Conservation (phyloP, 1,140 invertebrate species). For the Aphidius ervi region DNA sequence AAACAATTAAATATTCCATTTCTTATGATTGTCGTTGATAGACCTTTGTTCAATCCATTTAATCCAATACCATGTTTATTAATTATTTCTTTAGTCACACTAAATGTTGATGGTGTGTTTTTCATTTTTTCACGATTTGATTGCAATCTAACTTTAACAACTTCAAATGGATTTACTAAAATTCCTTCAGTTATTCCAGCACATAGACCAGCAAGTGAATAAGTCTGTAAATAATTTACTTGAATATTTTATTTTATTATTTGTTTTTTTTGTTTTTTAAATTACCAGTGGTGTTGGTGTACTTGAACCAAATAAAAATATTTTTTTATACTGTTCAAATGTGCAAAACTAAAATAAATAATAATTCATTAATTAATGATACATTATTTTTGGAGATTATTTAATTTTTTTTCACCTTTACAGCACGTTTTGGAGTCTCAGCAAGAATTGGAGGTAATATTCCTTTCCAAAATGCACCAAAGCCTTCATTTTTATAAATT, state of each 20-base stretch:
- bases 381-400: neutral
- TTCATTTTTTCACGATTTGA: conserved; percentile 59
- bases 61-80: conserved; percentile 69
- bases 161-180: conserved; percentile 91
- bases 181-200: conserved; percentile 86
- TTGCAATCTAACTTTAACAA: conserved; percentile 85
- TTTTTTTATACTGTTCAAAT: conserved; percentile 87
- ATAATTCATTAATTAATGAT: conserved; percentile 19
- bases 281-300: conserved; percentile 69
- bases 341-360: conserved; percentile 70
- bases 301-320: conserved; percentile 73
- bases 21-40: conserved; percentile 80
- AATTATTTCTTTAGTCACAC: conserved; percentile 75
- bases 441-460: conserved; percentile 87
- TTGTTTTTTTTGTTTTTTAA: conserved; percentile 12
- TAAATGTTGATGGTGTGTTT: conserved; percentile 69
- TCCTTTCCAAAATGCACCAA: conserved; percentile 84
- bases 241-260: neutral
- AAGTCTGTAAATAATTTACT: conserved; percentile 61
- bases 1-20: conserved; percentile 90
- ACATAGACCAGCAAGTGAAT: conserved; percentile 78
- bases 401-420: conserved; percentile 59
- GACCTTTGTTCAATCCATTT: conserved; percentile 80
- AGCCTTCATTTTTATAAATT: conserved; percentile 81
- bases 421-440: conserved; percentile 92